Evolutionary conservation across 2,888 invertebrate species (phyloP).

Genomic region (Salpingus planirostris): DNA sequence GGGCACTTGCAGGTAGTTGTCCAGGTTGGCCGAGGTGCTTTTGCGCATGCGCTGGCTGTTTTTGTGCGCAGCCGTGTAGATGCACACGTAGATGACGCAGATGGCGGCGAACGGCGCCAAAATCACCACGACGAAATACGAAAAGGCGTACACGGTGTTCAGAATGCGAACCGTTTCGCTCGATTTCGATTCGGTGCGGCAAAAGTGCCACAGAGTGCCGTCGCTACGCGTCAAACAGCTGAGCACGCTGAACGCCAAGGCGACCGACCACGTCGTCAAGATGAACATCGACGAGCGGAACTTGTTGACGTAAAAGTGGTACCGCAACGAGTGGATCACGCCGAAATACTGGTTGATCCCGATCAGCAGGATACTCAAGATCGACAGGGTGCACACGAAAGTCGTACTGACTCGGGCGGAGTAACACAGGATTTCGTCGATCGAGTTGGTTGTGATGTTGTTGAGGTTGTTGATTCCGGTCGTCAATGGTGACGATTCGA

Average conservation of each 20-base stretch:
- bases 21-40: conserved; percentile 43
- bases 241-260: conserved; percentile 39
- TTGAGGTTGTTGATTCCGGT: background rate
- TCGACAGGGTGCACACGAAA: conserved; percentile 49
- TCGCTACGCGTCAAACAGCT: conserved; percentile 44
- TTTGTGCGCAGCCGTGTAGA: conserved; percentile 66
- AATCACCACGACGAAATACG: conserved; percentile 43
- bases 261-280: conserved; percentile 43
- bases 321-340: conserved; percentile 55
- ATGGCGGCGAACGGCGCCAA: conserved; percentile 52
- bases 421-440: conserved; percentile 23
- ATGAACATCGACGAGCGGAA: conserved; percentile 44
- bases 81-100: conserved; percentile 64
- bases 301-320: conserved; percentile 50
- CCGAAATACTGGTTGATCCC: conserved; percentile 59
- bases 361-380: conserved; percentile 54
- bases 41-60: conserved; percentile 55
- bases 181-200: conserved; percentile 19
- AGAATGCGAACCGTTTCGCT: conserved; percentile 26
- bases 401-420: conserved; percentile 56
- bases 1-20: conserved; percentile 36
- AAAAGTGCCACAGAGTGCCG: conserved; percentile 42
- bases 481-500: conserved; percentile 14
- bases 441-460: conserved; percentile 3
- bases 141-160: conserved; percentile 41